These are phyloP conservation scores for Helobdella robusta DNA, from an alignment of 2,888 invertebrate genomes.

Conservation along the genomic window DNA sequence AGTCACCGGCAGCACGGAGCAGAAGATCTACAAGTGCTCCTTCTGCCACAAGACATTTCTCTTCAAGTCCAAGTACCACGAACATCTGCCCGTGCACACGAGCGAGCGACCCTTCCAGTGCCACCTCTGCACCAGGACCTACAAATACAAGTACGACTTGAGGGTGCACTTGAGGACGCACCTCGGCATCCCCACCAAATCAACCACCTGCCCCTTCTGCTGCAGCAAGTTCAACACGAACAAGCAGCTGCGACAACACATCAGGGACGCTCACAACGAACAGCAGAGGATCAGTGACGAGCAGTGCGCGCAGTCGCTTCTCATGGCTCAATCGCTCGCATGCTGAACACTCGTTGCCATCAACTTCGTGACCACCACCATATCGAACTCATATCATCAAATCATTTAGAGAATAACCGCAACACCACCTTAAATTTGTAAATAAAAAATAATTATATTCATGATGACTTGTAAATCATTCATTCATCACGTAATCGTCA, in stretches of 20 bases:
- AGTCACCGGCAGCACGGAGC: conserved; percentile 19
- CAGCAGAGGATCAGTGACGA: conserved; percentile 33
- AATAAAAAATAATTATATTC: too few relatives aligned
- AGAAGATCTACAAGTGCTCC: conserved; percentile 35
- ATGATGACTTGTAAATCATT: too few relatives aligned
- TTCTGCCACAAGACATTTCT: conserved; percentile 37
- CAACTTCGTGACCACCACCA: too few relatives aligned
- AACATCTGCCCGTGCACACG: conserved; percentile 38
- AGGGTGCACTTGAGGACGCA: conserved; percentile 37
- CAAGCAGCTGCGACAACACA: conserved; percentile 35
- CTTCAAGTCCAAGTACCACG: conserved; percentile 38
- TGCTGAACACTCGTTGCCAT: background rate
- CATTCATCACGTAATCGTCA: too few relatives aligned
- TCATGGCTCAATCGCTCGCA: conserved; percentile 16
- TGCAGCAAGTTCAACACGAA: conserved; percentile 35
- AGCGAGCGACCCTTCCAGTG: conserved; percentile 37
- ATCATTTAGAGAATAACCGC: too few relatives aligned
- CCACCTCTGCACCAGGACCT: conserved; percentile 36
- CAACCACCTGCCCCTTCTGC: conserved; percentile 38
- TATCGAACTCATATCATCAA: too few relatives aligned
- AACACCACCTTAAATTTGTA: too few relatives aligned
- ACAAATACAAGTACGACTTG: conserved; percentile 39
- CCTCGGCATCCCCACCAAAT: conserved; percentile 38
- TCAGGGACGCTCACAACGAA: conserved; percentile 34
- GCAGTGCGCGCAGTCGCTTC: conserved; percentile 29